Percentiles rank a stretch among this genome's conserved stretches.
These are phyloP conservation scores for Drosophila fulvimacula DNA, from an alignment of 2,888 invertebrate species.

Conservation along the genomic window DNA sequence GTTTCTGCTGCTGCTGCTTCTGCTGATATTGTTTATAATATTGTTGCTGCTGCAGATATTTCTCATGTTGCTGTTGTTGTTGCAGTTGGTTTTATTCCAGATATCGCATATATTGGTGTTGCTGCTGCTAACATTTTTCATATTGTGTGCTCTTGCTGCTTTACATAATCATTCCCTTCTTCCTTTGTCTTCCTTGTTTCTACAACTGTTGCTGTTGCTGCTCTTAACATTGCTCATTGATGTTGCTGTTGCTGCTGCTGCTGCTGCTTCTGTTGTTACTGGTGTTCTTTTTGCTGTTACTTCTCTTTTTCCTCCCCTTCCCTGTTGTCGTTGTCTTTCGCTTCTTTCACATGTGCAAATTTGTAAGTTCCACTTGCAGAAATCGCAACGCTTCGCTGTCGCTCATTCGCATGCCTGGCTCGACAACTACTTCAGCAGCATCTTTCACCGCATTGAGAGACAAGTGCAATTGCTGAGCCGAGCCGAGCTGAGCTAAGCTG, in stretches of 20 bases:
- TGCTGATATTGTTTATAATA: background rate
- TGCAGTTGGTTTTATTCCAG: background rate
- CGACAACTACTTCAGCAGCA: conserved; percentile 22
- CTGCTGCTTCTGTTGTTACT: background rate
- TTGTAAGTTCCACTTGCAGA: conserved; percentile 19
- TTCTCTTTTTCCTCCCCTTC: background rate
- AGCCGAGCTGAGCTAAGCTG: conserved; percentile 23
- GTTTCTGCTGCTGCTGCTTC: background rate
- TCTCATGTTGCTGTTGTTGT: background rate
- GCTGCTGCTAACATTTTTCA: background rate
- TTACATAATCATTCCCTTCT: no score
- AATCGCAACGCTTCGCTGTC: background rate
- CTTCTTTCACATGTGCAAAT: conserved; percentile 1
- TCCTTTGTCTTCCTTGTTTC: no score
- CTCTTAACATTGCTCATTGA: background rate
- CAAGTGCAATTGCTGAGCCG: conserved; percentile 53
- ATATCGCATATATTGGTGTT: background rate
- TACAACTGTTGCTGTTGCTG: background rate
- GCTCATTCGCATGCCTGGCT: conserved; percentile 5
- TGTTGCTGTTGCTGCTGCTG: background rate
- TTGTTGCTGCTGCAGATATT: background rate
- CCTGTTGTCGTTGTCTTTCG: background rate
- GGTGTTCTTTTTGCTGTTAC: conserved; percentile 4
- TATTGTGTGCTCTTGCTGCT: background rate
- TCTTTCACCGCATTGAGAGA: conserved; percentile 30